Evolutionary conservation across 2,888 invertebrate genomes (phyloP).

Genomic region (Ectemnius lituratus): DNA sequence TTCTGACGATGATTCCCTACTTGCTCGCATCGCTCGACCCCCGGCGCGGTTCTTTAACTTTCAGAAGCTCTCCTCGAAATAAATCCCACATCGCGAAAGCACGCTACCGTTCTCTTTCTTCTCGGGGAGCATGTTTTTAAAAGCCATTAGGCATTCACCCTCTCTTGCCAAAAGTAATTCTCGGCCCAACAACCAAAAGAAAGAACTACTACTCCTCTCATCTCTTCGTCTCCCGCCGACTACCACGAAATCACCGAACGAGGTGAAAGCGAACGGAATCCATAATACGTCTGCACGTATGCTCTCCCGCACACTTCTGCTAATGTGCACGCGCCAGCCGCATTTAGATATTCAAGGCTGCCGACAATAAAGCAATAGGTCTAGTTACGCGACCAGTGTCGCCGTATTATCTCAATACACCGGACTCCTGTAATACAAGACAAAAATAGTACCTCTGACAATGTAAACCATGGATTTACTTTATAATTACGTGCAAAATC

Average conservation of each 20-base stretch:
- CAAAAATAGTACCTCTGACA: no score
- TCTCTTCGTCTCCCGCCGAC: no score
- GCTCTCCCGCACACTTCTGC: neutral
- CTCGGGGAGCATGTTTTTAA: neutral
- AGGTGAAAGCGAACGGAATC: slow-evolving; percentile 45
- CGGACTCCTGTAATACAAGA: no score
- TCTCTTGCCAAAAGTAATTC: neutral
- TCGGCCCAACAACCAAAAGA: neutral
- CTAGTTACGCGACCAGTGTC: slow-evolving; percentile 12
- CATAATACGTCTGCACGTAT: neutral
- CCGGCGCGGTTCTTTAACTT: slow-evolving; percentile 18
- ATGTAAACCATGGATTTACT: no score
- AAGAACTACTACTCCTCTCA: no score
- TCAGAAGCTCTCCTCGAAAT: slow-evolving; percentile 32
- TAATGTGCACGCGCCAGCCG: slow-evolving; percentile 1
- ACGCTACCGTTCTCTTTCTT: neutral
- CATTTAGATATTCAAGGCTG: neutral
- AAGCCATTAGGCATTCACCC: neutral
- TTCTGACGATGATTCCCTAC: slow-evolving; percentile 14
- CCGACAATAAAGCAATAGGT: neutral
- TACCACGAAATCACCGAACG: no score
- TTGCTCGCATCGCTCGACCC: slow-evolving; percentile 18
- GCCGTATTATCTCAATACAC: no score
- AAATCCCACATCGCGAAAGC: slow-evolving; percentile 17
- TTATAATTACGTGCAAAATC: no score